Base-by-base conservation (phyloP, 2,113 vertebrate species). In the Odontesthes bonariensis region DNA sequence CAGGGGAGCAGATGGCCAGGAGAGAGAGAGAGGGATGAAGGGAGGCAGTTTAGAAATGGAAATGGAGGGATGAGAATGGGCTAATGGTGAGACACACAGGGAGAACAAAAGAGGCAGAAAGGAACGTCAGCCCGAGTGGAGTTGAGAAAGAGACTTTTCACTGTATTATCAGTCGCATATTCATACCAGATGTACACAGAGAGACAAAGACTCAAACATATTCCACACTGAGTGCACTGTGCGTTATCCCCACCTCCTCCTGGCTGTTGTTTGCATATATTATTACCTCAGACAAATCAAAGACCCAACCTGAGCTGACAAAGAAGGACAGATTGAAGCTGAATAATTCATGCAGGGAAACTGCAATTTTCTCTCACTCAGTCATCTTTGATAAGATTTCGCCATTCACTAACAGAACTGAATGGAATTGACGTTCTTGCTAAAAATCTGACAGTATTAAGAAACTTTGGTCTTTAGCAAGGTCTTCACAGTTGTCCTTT, bases 1-100 rank as follows among this genome's bases (percentile, higher is more conserved):
- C 81, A 85, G 88, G 91, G 92, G 89, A 94, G 92, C 93, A 94
- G 94, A 94, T 95, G 94, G 93, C 86, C 58, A 55, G 82, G 81
- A 89, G 87, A 91, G 35, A n/a, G n/a, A 35, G 89, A 22, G 75
- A 89, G 86, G 90, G 88, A 91, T 91, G 92, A 89, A 86, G 88
- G 86, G 85, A 88, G 84, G 90, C 89, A 90, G 92, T 92, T 90
- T 89, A 87, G 89, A 91, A 91, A 92, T 92, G 91, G 91, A 92
- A 92, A 92, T 92, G 84, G 76, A 89, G 86, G 88, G 84, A 91
- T 92, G 89, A 83, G 87, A 90, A 85, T 79, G 74, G 85, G 73
- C 81, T 90, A 88, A 85, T 73, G 85, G 82, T 85, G 89, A 90
- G 90, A 88, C 84, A 79, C 70, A 75, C 51, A 47, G 64, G 74